phyloP scores from a whole-genome alignment of 2,797 vertebrate genomes.

The Manis javanica region DNA sequence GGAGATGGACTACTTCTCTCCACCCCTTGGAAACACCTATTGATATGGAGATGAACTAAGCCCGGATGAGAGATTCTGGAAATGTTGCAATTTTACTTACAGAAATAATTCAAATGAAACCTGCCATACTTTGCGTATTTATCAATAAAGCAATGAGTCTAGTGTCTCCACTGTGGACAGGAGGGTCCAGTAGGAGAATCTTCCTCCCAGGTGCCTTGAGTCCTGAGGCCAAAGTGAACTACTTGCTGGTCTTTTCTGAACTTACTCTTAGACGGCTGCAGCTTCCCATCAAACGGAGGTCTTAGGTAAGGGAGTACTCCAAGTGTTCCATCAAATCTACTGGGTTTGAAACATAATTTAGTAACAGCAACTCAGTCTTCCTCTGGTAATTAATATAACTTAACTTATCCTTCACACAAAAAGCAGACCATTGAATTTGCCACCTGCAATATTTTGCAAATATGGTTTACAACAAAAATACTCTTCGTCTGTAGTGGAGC shows the following conservation, averaged over 20 bases:
- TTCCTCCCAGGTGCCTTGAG: neutral
- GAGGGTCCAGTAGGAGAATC: too few species aligned
- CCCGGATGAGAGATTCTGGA: too few species aligned
- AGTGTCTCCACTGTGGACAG: fast-evolving
- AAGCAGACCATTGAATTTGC: neutral
- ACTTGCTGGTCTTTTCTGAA: neutral
- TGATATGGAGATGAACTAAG: too few species aligned
- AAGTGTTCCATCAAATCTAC: neutral
- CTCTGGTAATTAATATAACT: neutral
- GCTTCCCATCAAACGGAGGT: neutral
- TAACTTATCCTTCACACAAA: neutral
- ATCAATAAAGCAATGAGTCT: neutral
- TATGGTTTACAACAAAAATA: too few species aligned
- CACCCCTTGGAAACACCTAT: too few species aligned
- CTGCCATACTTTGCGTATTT: neutral
- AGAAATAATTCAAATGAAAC: neutral
- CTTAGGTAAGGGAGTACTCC: fast-evolving
- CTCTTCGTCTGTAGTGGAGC: too few species aligned
- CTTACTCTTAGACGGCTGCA: neutral
- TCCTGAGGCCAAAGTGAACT: neutral
- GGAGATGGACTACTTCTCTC: too few species aligned
- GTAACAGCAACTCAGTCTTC: neutral
- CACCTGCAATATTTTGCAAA: too few species aligned
- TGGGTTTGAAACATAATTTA: neutral
- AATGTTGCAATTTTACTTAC: too few species aligned